These are phyloP conservation scores for Selenia dentaria DNA, from an alignment of 2,888 invertebrate species.

Conservation along the genomic window DNA sequence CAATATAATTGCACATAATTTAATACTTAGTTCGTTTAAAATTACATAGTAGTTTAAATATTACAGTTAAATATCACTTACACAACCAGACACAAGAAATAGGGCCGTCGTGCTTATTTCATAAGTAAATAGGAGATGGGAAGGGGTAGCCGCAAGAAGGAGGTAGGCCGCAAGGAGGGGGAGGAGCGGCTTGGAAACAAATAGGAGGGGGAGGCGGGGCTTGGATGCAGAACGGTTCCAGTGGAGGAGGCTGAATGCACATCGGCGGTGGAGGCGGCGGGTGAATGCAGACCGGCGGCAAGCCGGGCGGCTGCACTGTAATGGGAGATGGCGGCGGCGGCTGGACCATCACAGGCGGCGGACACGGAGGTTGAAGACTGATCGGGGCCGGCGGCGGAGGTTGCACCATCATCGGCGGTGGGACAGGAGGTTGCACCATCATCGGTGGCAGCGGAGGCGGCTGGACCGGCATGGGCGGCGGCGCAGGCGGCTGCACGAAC, in stretches of 20 bases:
- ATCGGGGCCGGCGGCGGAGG: slow-evolving; percentile 63
- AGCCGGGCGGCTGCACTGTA: slow-evolving; percentile 62
- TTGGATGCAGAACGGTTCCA: slow-evolving; percentile 64
- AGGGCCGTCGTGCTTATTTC: slow-evolving; percentile 18
- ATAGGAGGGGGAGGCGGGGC: slow-evolving; percentile 53
- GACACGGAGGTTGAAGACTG: slow-evolving; percentile 65
- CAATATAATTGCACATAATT: slow-evolving; percentile 5
- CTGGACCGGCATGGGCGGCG: slow-evolving; percentile 69
- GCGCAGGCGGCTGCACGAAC: slow-evolving; percentile 67
- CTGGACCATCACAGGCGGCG: slow-evolving; percentile 63
- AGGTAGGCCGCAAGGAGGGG: slow-evolving; percentile 38
- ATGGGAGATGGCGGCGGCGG: slow-evolving; percentile 64
- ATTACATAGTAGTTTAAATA: slow-evolving; percentile 2
- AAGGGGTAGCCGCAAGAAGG: slow-evolving; percentile 35
- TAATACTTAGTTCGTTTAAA: slow-evolving; percentile 2
- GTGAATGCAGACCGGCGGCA: slow-evolving; percentile 65
- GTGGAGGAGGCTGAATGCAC: slow-evolving; percentile 63
- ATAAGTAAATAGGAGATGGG: slow-evolving; percentile 43
- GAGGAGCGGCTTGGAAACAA: slow-evolving; percentile 46
- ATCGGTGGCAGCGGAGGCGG: slow-evolving; percentile 65
- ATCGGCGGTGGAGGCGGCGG: slow-evolving; percentile 60
- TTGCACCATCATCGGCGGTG: slow-evolving; percentile 62
- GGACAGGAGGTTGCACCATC: slow-evolving; percentile 65
- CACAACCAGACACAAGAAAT: neutral
- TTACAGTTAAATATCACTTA: slow-evolving; percentile 19